phyloP scores from a whole-genome alignment of 2,113 vertebrate species.

The Lepus europaeus region DNA sequence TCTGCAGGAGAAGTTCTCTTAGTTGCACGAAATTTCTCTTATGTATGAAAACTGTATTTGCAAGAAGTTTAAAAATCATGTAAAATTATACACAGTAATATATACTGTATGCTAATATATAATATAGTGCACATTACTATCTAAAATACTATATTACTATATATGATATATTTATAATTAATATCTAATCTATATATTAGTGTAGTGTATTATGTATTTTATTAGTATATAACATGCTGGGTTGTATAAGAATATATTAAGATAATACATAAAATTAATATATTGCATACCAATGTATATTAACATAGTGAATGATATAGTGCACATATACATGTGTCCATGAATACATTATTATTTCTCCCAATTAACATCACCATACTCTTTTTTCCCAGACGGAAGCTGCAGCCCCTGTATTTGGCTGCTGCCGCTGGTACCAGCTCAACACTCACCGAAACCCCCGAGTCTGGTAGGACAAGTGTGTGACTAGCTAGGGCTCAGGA shows the following conservation, averaged over 20 bases:
- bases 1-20: constrained; percentile 46
- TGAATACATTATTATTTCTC: neutral
- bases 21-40: constrained; percentile 27
- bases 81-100: neutral
- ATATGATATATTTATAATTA: too few relatives aligned
- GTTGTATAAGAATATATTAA: too few relatives aligned
- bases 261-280: neutral
- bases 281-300: too few relatives aligned
- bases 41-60: constrained; percentile 31
- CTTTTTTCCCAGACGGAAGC: neutral
- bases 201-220: too few relatives aligned
- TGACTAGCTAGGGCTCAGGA: neutral
- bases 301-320: too few relatives aligned
- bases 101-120: neutral
- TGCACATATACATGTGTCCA: too few relatives aligned
- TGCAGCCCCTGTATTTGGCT: neutral
- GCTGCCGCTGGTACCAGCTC: neutral
- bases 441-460: neutral
- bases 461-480: neutral
- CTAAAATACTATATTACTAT: neutral
- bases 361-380: neutral
- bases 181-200: too few relatives aligned
- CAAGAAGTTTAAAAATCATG: constrained; percentile 32
- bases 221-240: too few relatives aligned
- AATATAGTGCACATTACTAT: too few relatives aligned